Evolutionary conservation across 2,797 vertebrate species (phyloP), one percentile per base, ranked within the genome.

Genomic region (Centropyge bicolor): DNA sequence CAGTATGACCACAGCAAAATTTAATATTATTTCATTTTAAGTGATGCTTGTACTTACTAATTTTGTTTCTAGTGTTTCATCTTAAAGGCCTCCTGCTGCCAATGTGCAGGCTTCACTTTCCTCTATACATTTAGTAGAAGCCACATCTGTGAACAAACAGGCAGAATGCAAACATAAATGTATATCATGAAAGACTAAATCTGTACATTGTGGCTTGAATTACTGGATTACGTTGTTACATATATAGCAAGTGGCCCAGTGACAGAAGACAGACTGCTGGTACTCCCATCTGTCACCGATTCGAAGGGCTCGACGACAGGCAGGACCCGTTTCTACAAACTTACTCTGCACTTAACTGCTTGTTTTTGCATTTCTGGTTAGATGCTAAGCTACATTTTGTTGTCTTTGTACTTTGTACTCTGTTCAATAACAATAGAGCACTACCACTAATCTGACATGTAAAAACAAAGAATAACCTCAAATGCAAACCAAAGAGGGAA

Each of bases 401-500:
- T 31, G 27, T 31, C 4, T 31, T 31, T 31, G 27, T 31, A 31
- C 27, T 31, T 31, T 31, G 27, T 31, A 31, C 27, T 31, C 27
- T 31, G 27, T 31, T 31, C 27, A 31, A 31, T 31, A 4, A 31
- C 27, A 31, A 31, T 31, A 31, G 4, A 31, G 27, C 71, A 19
- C 31, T 9, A n/a, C 6, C 65, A 61, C 20, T 41, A 49, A 19
- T 64, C 36, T 60, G 9, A 73, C 24, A 11, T 19, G 27, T 59
- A 10, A 22, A 8, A 36, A 19, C 24, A 63, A 2, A 52, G 4
- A 49, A 55, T 0, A 17, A 31, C 31, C 13, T 40, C 41, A 70
- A 55, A 68, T n/a, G 27, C 6, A 72, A 3, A 59, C 61, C 14
- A 51, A 82, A 71, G 88, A 73, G 56, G 46, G 55, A 66, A 66